phyloP scores from a whole-genome alignment of 92 coral and sea anemone genomes.

The Montipora capitata region DNA sequence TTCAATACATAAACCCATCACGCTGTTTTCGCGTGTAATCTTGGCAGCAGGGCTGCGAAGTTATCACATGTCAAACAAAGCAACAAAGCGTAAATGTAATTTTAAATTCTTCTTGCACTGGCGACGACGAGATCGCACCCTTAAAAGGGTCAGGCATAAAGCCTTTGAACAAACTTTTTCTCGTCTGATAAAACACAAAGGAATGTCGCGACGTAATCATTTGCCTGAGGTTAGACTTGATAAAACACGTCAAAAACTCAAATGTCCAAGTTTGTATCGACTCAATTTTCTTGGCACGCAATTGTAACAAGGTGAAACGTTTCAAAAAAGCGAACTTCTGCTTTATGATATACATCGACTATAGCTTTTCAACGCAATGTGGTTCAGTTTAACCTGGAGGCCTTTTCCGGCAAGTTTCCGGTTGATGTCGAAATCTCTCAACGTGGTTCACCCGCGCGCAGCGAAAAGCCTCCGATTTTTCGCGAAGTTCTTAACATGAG shows the following conservation, averaged over 20 bases:
- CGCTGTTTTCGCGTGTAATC: no score
- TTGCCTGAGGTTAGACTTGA: conserved; percentile 8
- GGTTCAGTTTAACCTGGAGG: not conserved
- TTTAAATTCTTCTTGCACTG: no score
- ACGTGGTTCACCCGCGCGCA: no score
- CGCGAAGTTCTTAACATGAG: not conserved
- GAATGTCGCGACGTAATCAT: not conserved
- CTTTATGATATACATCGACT: not conserved
- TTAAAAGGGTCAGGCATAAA: not conserved
- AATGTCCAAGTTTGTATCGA: not conserved
- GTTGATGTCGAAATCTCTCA: not conserved
- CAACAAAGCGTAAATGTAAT: no score
- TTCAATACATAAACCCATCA: no score
- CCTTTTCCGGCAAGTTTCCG: not conserved
- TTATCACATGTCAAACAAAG: no score
- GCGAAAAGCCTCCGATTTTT: no score
- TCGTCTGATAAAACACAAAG: not conserved
- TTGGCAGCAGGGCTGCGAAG: no score
- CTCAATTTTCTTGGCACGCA: not conserved
- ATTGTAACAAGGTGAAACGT: not conserved
- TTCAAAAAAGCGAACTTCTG: not conserved
- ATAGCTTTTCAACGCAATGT: not conserved
- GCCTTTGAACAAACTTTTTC: not conserved
- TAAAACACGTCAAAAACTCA: not conserved
- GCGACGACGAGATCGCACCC: no score